phyloP scores from a whole-genome alignment of 2,113 vertebrate genomes.

The Elaphurus davidianus region DNA sequence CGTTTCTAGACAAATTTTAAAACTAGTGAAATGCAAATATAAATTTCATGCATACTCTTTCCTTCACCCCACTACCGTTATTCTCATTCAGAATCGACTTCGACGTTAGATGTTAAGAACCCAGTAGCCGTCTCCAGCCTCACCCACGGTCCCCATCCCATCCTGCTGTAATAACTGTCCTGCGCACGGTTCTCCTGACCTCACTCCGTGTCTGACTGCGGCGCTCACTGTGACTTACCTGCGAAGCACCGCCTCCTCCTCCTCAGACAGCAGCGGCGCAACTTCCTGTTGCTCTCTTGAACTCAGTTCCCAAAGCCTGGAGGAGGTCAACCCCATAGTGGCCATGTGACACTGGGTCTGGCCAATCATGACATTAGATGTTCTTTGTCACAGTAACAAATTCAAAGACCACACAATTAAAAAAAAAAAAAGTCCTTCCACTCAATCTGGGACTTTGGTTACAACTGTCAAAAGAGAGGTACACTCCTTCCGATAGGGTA shows the following conservation, averaged over 20 bases:
- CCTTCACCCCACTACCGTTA: background rate
- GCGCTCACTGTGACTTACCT: background rate
- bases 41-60: background rate
- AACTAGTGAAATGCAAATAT: background rate
- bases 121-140: background rate
- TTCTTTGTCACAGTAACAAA: background rate
- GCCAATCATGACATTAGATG: background rate
- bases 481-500: background rate
- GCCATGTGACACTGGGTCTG: background rate
- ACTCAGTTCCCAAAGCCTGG: background rate
- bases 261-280: background rate
- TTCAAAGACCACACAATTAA: background rate
- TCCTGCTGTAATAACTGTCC: background rate
- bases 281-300: background rate
- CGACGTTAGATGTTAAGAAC: background rate
- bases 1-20: background rate
- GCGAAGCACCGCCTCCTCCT: background rate
- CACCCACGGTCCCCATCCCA: background rate
- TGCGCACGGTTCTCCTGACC: background rate
- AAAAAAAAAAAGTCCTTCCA: background rate
- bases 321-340: background rate
- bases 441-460: background rate
- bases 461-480: background rate
- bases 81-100: constrained; percentile 13
- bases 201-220: background rate